Base-by-base conservation (phyloP, 2,113 vertebrate species). In the Sinocyclocheilus rhinocerous region DNA sequence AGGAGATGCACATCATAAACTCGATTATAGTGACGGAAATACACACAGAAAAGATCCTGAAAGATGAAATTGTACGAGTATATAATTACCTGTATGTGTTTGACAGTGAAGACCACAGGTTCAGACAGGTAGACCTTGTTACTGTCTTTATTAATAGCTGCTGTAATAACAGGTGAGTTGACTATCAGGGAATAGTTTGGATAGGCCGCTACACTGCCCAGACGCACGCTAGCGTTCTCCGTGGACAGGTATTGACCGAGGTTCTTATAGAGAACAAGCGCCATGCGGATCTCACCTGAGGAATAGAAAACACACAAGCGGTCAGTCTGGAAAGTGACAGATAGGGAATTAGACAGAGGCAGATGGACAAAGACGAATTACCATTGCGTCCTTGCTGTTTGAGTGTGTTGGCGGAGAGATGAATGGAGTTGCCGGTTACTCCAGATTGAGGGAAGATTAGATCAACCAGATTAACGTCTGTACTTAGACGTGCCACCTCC, bases 81-180 rank as follows among this genome's bases (percentile, higher is more conserved):
- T 52, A n/a, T 24, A 20, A 57, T 92, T 33, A 99, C 98, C 97
- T 99, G 96, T 86, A 98, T 95, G 91, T 99, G 98, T 91, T 97
- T 97, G 88, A 99, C 96, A 13, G 96, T 98, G 91, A 99, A 99
- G 85, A 99, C 95, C 89, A 99, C 97, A 0, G 98, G 98, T 90
- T 99, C 98, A 73, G 97, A 97, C 90, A 99, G 93, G 93, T 99
- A 99, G 85, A 99, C 96, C 91, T 99, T 99, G 92, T 96, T 99
- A 93, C 96, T 98, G 91, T 99, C 98, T 92, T 98, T 99, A 93
- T 99, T 99, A 93, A 99, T 98, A 91, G 98, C 97, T 59, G 97
- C 97, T 0, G 96, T 98, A 92, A 99, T 98, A 86, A 99, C 96
- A 1, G 97, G 98, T 2, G 98, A 99, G 92, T 99, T 99, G 93